Evolutionary conservation across 2,113 vertebrate genomes (phyloP).

Genomic region (Oncorhynchus kisutch): DNA sequence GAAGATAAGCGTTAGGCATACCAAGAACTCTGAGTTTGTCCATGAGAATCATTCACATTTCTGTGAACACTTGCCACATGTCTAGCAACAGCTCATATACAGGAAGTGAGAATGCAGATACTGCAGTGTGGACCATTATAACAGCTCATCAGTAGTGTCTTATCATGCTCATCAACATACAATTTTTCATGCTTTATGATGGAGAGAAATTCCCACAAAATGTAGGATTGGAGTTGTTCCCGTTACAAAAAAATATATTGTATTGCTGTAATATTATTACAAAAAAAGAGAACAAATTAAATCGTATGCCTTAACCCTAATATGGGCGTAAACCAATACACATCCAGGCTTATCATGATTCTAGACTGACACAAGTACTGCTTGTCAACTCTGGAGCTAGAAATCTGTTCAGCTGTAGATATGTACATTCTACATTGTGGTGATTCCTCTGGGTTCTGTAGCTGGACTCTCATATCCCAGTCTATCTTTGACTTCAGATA

Average conservation of each 20-base stretch:
- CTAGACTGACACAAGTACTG: neutral
- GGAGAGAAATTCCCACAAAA: constrained; percentile 32
- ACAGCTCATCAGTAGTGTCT: constrained; percentile 46
- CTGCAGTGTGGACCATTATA: constrained; percentile 19
- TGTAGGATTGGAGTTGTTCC: constrained; percentile 43
- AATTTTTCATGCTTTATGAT: constrained; percentile 43
- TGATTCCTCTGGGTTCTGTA: constrained; percentile 20
- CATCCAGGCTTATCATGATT: neutral
- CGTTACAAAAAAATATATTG: constrained; percentile 27
- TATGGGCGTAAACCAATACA: neutral
- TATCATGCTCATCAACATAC: constrained; percentile 42
- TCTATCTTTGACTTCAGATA: constrained; percentile 4
- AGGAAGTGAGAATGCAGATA: constrained; percentile 39
- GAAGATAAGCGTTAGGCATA: constrained; percentile 49
- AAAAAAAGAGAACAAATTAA: neutral
- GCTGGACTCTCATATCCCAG: constrained; percentile 14
- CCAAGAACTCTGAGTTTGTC: constrained; percentile 35
- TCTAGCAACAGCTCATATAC: constrained; percentile 34
- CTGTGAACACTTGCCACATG: constrained; percentile 41
- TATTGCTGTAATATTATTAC: neutral
- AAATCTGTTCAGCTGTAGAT: constrained; percentile 20
- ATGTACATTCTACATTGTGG: constrained; percentile 18
- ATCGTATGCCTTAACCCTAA: constrained; percentile 17
- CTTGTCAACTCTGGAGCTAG: constrained; percentile 21
- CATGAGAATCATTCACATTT: constrained; percentile 30